These are phyloP conservation scores for Drosophila neotestacea DNA, from an alignment of 2,888 invertebrate genomes.

Conservation along the genomic window DNA sequence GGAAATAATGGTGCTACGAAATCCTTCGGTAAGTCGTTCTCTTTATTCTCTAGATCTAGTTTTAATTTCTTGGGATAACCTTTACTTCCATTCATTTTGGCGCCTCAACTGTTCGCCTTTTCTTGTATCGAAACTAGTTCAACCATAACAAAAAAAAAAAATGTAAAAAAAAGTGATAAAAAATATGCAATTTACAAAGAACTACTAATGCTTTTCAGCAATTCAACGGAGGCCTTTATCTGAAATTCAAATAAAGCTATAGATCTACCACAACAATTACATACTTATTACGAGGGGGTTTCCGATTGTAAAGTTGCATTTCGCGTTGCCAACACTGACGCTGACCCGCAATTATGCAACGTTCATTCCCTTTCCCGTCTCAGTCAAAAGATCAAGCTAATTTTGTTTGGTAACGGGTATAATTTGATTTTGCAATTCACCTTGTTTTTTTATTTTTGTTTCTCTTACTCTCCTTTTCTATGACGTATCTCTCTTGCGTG, in stretches of 20 bases:
- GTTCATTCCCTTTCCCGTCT: neutral
- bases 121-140: neutral
- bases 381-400: conserved; percentile 24
- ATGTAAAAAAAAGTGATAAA: neutral
- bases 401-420: neutral
- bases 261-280: conserved; percentile 3
- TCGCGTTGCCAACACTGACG: conserved; percentile 11
- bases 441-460: neutral
- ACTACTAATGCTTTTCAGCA: neutral
- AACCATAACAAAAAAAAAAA: neutral
- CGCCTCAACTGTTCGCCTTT: neutral
- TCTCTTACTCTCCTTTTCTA: conserved; percentile 8
- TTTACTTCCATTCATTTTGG: neutral
- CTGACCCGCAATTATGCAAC: conserved; percentile 19
- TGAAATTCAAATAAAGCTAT: neutral
- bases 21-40: neutral
- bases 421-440: conserved; percentile 10
- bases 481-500: neutral
- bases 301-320: conserved; percentile 1
- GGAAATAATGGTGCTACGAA: neutral
- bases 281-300: neutral
- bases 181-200: neutral
- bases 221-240: neutral
- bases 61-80: neutral
- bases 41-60: neutral